A percentile compares a stretch with the other conserved stretches of the same genome.
Conservation (phyloP, 2,888 invertebrate species). For the Cryptocheilus praepositus region DNA sequence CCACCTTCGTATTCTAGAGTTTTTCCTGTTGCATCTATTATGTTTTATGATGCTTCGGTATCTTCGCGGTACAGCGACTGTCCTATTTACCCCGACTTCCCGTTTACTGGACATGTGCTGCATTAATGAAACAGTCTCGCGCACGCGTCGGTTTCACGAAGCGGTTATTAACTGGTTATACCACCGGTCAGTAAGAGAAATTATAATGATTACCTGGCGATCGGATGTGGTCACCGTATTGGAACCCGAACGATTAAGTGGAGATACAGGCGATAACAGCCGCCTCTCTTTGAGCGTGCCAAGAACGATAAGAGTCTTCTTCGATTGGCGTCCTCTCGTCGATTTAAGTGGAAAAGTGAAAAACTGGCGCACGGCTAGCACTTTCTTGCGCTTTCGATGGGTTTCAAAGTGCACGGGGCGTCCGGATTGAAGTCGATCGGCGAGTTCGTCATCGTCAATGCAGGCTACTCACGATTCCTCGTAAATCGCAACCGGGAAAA, state of each 20-base stretch:
- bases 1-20: too few species aligned
- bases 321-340: not conserved
- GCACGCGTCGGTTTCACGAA: too few species aligned
- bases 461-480: slow-evolving; percentile 40
- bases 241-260: slow-evolving; percentile 26
- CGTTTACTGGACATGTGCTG: too few species aligned
- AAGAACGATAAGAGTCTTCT: slow-evolving; percentile 14
- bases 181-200: too few species aligned
- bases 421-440: slow-evolving; percentile 38
- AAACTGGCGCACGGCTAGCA: slow-evolving; percentile 34
- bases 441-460: slow-evolving; percentile 35
- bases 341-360: slow-evolving; percentile 40
- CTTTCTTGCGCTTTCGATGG: slow-evolving; percentile 50
- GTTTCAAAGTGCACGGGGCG: slow-evolving; percentile 48
- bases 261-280: slow-evolving; percentile 4
- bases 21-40: too few species aligned
- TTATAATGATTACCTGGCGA: too few species aligned
- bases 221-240: slow-evolving; percentile 20
- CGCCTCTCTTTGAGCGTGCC: slow-evolving; percentile 24
- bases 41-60: too few species aligned
- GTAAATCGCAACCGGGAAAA: slow-evolving; percentile 35
- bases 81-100: too few species aligned
- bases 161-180: too few species aligned
- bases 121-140: too few species aligned
- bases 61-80: too few species aligned